These are phyloP conservation scores for Xerus inauris DNA, from an alignment of 2,113 vertebrate species.

Conservation along the genomic window DNA sequence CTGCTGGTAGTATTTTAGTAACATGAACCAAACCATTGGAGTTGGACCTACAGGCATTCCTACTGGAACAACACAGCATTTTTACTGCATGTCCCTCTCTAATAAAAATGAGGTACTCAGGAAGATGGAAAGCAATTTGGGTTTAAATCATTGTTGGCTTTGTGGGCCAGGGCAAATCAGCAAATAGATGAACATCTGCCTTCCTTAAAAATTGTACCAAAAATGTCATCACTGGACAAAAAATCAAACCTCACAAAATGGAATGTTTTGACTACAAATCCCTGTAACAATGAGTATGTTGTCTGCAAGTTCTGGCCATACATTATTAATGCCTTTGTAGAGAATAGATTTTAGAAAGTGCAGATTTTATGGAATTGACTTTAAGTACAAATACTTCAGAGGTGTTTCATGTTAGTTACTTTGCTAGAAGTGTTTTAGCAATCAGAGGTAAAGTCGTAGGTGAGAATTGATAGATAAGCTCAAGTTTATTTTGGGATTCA, in stretches of 20 bases:
- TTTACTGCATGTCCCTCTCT: neutral
- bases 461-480: neutral
- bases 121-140: constrained; percentile 63
- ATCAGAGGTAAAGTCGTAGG: neutral
- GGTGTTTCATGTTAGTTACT: neutral
- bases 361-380: constrained; percentile 46
- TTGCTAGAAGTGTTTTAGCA: neutral
- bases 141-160: constrained; percentile 53
- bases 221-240: constrained; percentile 55
- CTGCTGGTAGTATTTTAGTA: neutral
- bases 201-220: constrained; percentile 50
- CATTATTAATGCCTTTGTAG: constrained; percentile 56
- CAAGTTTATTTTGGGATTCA: constrained; percentile 41
- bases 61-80: neutral
- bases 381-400: neutral
- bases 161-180: constrained; percentile 20
- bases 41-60: neutral
- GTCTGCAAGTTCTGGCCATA: constrained; percentile 33
- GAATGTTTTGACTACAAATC: constrained; percentile 40
- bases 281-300: neutral
- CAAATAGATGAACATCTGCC: constrained; percentile 60
- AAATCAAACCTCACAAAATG: constrained; percentile 57
- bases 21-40: neutral
- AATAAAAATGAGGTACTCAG: constrained; percentile 55
- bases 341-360: neutral